Base-by-base conservation (phyloP, 2,888 invertebrate species). In the Drosophila histrio region DNA sequence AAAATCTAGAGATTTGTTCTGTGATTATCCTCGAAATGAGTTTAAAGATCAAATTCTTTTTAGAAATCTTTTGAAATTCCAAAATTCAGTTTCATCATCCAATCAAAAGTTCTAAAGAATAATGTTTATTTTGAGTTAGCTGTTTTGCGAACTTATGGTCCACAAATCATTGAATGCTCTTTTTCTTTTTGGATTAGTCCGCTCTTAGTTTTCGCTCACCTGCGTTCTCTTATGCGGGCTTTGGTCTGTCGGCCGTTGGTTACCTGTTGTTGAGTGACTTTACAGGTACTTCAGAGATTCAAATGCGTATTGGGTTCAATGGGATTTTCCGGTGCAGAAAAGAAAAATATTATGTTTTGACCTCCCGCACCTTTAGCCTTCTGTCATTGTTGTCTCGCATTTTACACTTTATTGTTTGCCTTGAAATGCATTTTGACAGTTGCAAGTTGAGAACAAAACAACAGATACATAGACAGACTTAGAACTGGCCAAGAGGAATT, bases 401-500 rank as follows among this genome's bases (percentile, higher is more conserved):
- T 74, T 70, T 69, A 72, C 77, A 72, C 61, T 74, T 66, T 67
- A 63, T 71, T 79, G 77, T 66, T 77, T 68, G 62, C 28, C 54
- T 21, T 46, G 47, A 66, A 68, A 62, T 67, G 49, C 62, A 83
- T 86, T 83, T 86, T 78, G 87, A 78, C 84, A 88, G 77, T 72
- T 82, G 57, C 61, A 54, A 76, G 59, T 76, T 67, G 61, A 38
- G 46, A 58, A 19, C 13, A 15, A 34, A 21, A 53, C 39, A 39
- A 41, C 21, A 21, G 26, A 38, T 11, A 19, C 36, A 46, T 17
- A 21, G 11, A 22, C 15, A 4, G 15, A 52, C 5, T 11, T 11
- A 9, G 34, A 41, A 32, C 9, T 43, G 22, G 13, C 62, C 63
- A 61, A 53, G 41, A 67, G 62, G 19, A 67, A 72, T 72, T 85